Evolutionary conservation across 2,797 vertebrate genomes (phyloP), one percentile per base, ranked within the genome.

Genomic region (Chromis chromis): DNA sequence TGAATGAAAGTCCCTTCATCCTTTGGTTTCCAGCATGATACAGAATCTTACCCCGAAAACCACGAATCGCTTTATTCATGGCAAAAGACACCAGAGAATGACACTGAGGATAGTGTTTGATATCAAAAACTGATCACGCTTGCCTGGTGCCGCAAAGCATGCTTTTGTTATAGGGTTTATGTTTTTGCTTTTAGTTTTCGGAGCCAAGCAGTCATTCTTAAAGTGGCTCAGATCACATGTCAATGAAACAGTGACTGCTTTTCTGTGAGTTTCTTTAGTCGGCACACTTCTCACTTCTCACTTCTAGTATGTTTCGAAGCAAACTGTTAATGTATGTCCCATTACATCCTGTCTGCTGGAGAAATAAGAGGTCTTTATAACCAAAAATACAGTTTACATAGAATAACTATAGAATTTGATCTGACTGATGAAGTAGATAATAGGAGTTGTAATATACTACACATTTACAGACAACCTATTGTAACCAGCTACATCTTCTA

Each of bases 1-100:
- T 78, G 69, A 84, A 85, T 84, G 57, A 67, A 82, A 66, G 42
- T 74, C 49, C 13, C 56, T 68, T 70, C 68, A 65, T 78, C 63
- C 59, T 58, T 78, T 76, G 54, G 74, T 59, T 79, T 74, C 71
- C 69, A 74, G 74, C n/a, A 17, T 40, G 74, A 76, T 44, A 63
- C 62, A 66, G 25, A 72, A 68, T 59, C 53, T 60, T 31, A 58
- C 57, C 42, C 36, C 62, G 65, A 33, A 70, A 69, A 54, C 28
- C 4, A 60, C 36, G 65, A 79, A 78, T 69, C 27, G 54, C 33
- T 28, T 84, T 58, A 68, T 74, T 55, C 48, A 46, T 22, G 24
- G 31, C 6, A n/a, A 60, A 70, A 73, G 36, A 54, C 28, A 40
- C 19, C 13, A 40, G 4, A 10, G 50, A 14, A 7, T 56, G 50